Evolutionary conservation across 1,140 invertebrate genomes (phyloP).

Genomic region (Cotesia glomerata): DNA sequence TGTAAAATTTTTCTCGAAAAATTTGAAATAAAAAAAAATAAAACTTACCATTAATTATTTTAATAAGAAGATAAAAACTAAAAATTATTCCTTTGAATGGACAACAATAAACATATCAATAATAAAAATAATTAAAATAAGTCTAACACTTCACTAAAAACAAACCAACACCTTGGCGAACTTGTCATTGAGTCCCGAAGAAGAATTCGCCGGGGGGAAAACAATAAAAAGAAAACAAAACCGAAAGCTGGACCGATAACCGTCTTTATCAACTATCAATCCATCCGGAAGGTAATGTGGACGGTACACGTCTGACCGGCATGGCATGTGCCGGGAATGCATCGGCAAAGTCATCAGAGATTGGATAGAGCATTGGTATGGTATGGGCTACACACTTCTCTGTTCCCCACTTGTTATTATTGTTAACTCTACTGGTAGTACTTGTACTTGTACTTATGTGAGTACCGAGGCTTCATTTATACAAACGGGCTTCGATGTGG

Average conservation of each 20-base stretch:
- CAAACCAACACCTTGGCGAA: neutral
- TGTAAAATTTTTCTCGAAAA: no score
- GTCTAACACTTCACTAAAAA: neutral
- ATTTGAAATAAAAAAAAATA: neutral
- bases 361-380: neutral
- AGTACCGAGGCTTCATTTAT: no score
- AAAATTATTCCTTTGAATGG: no score
- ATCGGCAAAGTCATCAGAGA: conserved; percentile 35
- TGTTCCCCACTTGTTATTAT: neutral
- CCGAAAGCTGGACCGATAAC: conserved; percentile 40
- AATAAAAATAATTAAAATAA: no score
- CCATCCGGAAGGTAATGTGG: conserved; percentile 60
- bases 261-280: conserved; percentile 47
- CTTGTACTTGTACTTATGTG: neutral
- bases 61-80: no score
- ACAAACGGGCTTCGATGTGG: neutral
- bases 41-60: neutral
- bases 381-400: neutral
- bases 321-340: conserved; percentile 42
- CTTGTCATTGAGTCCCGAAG: neutral
- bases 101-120: no score
- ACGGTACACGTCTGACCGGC: conserved; percentile 59
- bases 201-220: neutral
- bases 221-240: neutral
- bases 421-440: neutral